Percentiles rank a stretch among this genome's conserved stretches.
These are phyloP conservation scores for Spisula subtruncata DNA, from an alignment of 2,888 invertebrate genomes.

Conservation along the genomic window DNA sequence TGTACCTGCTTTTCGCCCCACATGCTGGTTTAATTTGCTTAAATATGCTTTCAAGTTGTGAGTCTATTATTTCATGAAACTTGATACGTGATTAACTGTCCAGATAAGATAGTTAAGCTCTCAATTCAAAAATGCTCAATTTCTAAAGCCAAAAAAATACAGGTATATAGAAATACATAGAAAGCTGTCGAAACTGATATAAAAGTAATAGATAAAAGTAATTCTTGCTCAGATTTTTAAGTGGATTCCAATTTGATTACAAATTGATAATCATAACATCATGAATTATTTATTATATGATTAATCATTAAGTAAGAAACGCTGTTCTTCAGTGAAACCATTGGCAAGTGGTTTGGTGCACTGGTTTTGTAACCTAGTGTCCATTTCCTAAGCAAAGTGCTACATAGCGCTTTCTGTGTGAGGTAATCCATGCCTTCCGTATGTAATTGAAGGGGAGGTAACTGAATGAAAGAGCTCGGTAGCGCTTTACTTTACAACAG, in stretches of 20 bases:
- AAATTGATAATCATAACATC: conserved; percentile 8
- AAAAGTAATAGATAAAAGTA: neutral
- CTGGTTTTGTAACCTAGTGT: too few relatives aligned
- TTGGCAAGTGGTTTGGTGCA: too few relatives aligned
- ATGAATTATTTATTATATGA: too few relatives aligned
- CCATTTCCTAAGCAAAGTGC: too few relatives aligned
- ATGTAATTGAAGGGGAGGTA: too few relatives aligned
- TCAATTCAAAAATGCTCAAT: neutral
- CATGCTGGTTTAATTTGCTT: conserved; percentile 18
- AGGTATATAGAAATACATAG: neutral
- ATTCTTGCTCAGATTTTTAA: neutral
- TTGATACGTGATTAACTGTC: neutral
- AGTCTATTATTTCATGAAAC: neutral
- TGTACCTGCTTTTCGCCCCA: neutral
- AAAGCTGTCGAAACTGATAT: neutral
- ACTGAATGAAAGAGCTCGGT: too few relatives aligned
- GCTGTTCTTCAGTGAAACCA: too few relatives aligned
- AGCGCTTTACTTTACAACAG: too few relatives aligned
- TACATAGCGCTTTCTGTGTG: too few relatives aligned
- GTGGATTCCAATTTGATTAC: neutral
- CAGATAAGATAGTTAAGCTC: neutral
- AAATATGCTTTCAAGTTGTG: neutral
- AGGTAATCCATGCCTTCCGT: too few relatives aligned
- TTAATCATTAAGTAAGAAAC: too few relatives aligned
- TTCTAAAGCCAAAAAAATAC: neutral